Conservation (phyloP, 2,113 vertebrate species). For the Thermophis baileyi region DNA sequence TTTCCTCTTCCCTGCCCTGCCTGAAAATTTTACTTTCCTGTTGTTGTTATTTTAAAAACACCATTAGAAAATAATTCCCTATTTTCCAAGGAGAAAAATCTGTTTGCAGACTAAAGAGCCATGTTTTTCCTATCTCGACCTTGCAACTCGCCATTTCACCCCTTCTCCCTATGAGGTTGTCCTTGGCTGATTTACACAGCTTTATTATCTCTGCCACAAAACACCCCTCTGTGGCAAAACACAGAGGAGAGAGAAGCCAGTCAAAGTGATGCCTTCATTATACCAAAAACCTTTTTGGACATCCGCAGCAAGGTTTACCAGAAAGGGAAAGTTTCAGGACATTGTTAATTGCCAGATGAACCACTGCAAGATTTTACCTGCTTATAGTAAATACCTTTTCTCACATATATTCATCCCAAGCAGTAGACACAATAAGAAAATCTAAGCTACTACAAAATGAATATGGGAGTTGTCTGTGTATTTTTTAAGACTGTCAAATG, state of each 20-base stretch:
- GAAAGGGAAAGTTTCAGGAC: background rate
- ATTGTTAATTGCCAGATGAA: background rate
- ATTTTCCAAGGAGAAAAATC: background rate
- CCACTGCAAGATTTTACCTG: background rate
- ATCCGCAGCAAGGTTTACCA: background rate
- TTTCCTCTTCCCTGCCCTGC: background rate
- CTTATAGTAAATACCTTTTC: background rate
- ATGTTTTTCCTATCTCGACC: background rate
- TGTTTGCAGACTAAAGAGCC: background rate
- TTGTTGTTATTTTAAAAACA: background rate
- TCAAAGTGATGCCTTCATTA: background rate
- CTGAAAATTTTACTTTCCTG: background rate
- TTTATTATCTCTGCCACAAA: background rate
- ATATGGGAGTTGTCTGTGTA: background rate
- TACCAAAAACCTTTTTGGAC: background rate
- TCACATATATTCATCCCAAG: background rate
- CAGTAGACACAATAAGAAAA: background rate
- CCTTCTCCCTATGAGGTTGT: background rate
- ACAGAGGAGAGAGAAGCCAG: background rate
- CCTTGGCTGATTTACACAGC: background rate
- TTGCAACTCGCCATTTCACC: background rate
- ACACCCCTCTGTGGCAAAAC: background rate
- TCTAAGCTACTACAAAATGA: background rate
- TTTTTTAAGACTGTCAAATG: background rate
- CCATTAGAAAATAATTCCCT: background rate